phyloP scores from a whole-genome alignment of 2,888 invertebrate species.

The Drosophila fulvimacula region DNA sequence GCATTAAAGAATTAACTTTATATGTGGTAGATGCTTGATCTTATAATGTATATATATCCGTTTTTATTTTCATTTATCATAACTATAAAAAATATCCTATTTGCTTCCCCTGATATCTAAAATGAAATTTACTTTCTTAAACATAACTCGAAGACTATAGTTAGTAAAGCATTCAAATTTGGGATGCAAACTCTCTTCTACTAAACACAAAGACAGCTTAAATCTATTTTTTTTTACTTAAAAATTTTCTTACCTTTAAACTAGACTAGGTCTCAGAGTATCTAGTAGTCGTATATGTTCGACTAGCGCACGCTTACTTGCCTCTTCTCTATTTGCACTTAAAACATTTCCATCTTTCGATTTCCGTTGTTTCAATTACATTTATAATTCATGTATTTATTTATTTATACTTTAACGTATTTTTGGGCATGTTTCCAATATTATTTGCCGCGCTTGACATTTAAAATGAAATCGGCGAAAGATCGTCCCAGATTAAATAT shows the following conservation, averaged over 20 bases:
- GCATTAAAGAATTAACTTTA: not conserved
- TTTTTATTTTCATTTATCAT: too few species aligned
- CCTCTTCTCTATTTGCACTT: slow-evolving; percentile 18
- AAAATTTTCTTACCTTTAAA: not conserved
- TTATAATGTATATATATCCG: not conserved
- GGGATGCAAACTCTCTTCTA: not conserved
- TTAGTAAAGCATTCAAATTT: not conserved
- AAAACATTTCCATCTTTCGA: slow-evolving; percentile 29
- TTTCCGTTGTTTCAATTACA: slow-evolving; percentile 46
- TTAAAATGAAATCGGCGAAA: slow-evolving; percentile 55
- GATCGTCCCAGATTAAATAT: slow-evolving; percentile 55
- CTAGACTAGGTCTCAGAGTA: not conserved
- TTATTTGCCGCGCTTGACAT: slow-evolving; percentile 69
- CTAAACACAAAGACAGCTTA: not conserved
- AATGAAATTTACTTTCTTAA: not conserved
- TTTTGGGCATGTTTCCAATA: slow-evolving; percentile 73
- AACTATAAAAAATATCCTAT: too few species aligned
- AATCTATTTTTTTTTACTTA: not conserved
- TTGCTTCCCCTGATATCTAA: too few species aligned
- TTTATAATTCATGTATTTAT: slow-evolving; percentile 56
- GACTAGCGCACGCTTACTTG: slow-evolving; percentile 1
- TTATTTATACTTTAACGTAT: slow-evolving; percentile 29
- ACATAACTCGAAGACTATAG: not conserved
- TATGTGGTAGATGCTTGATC: not conserved
- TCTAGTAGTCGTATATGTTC: not conserved